Evolutionary conservation across 2,113 vertebrate genomes (phyloP), one percentile per base, ranked within the genome.

Genomic region (Ardeotis arabs): DNA sequence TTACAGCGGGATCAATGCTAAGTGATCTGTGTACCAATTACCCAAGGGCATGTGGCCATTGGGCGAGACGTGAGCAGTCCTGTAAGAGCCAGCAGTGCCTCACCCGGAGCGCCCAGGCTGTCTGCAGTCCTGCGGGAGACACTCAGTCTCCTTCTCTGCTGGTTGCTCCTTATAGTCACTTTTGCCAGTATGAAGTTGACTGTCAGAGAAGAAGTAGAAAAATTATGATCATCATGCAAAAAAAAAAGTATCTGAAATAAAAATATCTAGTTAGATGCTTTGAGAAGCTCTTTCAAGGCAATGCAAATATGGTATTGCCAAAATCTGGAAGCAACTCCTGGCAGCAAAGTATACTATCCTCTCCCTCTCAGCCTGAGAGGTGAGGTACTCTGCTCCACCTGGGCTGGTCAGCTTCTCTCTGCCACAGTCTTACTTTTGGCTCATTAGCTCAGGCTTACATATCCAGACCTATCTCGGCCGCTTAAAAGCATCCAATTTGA

Each of bases 151-250:
- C n/a, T 68, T 23, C 60, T 59, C 67, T 63, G 31, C 20, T 1
- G 0, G 29, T 74, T 2, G 1, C 5, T 19, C 1, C 0, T 47
- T 83, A 39, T 3, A 14, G 35, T 66, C 31, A 27, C 39, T 76
- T 89, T 25, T 27, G 25, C 67, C 29, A 67, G 35, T 41, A 23
- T 29, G 47, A 62, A 70, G 39, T 11, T 70, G 66, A 39, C 68
- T 74, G 35, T 45, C 67, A 56, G 39, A 79, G 35, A 66, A 47
- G 13, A 66, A 59, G 49, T 29, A 70, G 52, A 58, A 89, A 44
- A 89, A 75, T 19, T 6, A 35, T 5, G 24, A 55, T 64, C 35
- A 29, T 53, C 22, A 35, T 56, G 45, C 18, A 39, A 64, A 79
- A 20, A 39, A 58, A 49, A 50, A 66, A 41, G 21, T 55, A 24